phyloP scores from a whole-genome alignment of 1,140 invertebrate species.

The Eurosta solidaginis region DNA sequence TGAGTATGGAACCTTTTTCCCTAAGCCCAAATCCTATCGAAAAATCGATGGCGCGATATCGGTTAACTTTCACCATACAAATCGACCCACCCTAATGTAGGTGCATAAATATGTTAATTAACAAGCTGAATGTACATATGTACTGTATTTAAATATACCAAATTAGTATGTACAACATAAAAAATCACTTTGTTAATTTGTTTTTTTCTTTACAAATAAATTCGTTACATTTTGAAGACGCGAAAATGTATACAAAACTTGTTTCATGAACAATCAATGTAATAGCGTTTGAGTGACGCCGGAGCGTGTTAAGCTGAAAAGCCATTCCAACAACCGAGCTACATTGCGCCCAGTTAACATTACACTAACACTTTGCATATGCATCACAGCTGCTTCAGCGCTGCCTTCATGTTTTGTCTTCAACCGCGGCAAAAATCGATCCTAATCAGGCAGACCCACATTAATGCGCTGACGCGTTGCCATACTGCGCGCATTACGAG shows the following conservation, averaged over 20 bases:
- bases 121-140: background rate
- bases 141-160: background rate
- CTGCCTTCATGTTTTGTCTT: background rate
- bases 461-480: slow-evolving; percentile 54
- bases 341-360: background rate
- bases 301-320: background rate
- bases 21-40: too few species aligned
- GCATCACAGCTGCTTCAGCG: background rate
- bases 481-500: slow-evolving; percentile 61
- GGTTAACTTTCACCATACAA: background rate
- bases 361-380: background rate
- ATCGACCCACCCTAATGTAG: too few species aligned
- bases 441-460: slow-evolving; percentile 55
- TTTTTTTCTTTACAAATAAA: background rate
- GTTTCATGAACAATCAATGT: background rate
- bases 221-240: background rate
- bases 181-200: slow-evolving; percentile 15
- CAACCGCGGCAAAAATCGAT: background rate
- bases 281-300: background rate
- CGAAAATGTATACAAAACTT: background rate
- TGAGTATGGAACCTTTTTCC: too few species aligned
- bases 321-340: background rate
- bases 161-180: background rate
- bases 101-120: background rate
- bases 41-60: too few species aligned